Percentiles rank a stretch among this genome's conserved stretches.
phyloP scores from a whole-genome alignment of 2,888 invertebrate genomes.

The Meliscaeva auricollis region DNA sequence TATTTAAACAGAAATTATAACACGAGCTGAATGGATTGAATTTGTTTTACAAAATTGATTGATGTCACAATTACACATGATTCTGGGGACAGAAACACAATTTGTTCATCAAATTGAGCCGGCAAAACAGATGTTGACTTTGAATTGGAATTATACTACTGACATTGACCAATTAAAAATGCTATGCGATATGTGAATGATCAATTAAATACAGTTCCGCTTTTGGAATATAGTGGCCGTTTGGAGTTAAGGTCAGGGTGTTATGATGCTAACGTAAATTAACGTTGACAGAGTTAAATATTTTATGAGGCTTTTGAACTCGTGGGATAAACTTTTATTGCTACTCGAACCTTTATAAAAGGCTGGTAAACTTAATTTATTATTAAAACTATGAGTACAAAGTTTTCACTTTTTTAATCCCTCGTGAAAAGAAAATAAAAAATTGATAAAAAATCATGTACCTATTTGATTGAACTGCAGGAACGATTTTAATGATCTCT shows the following conservation, averaged over 20 bases:
- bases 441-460: too few species aligned
- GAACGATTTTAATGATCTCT: too few species aligned
- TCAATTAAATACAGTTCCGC: conserved; percentile 20
- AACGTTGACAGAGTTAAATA: not conserved
- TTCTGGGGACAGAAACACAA: not conserved
- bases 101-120: conserved; percentile 7
- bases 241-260: conserved; percentile 14
- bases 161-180: conserved; percentile 66
- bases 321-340: not conserved
- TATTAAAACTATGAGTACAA: too few species aligned
- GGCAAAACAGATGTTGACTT: conserved; percentile 48
- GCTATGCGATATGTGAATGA: conserved; percentile 45
- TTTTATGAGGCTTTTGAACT: conserved; percentile 20
- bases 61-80: conserved; percentile 39
- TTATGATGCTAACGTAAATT: not conserved
- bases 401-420: too few species aligned
- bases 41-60: conserved; percentile 28
- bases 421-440: too few species aligned
- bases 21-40: not conserved
- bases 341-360: too few species aligned
- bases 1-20: conserved; percentile 29
- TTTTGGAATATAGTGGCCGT: not conserved
- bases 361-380: too few species aligned
- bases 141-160: conserved; percentile 46
- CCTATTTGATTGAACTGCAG: too few species aligned